A percentile compares a stretch with the other conserved stretches of the same genome.
These are phyloP conservation scores for Subanguina moxae DNA, from an alignment of 1,140 invertebrate species.

Conservation along the genomic window DNA sequence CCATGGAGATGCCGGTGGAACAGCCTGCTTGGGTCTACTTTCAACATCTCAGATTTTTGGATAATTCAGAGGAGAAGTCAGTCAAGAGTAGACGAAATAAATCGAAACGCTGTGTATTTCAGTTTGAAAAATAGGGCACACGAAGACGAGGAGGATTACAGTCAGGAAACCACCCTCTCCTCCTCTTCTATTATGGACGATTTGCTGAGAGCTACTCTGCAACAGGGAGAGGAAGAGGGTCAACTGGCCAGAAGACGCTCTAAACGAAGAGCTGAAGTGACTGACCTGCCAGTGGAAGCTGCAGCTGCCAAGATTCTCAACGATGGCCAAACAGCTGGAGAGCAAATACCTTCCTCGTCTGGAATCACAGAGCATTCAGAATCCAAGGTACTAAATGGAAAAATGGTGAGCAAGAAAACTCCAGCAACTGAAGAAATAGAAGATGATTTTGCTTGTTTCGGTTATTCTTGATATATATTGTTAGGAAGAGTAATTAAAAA, in stretches of 20 bases:
- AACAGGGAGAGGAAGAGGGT: neutral
- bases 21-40: conserved; percentile 31
- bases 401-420: no score
- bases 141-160: no score
- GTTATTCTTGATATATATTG: neutral
- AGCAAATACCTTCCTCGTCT: no score
- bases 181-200: neutral
- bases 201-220: neutral
- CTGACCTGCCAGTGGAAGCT: no score
- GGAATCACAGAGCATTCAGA: no score
- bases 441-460: conserved; percentile 3
- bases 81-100: no score
- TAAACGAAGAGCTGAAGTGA: neutral
- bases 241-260: neutral
- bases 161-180: no score
- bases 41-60: conserved; percentile 27
- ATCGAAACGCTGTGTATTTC: no score
- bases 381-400: no score
- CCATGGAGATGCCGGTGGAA: conserved; percentile 12
- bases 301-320: no score
- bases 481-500: neutral
- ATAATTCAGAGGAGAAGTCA: conserved; percentile 3
- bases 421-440: neutral
- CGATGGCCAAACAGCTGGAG: no score
- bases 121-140: no score